Conservation (phyloP, 2,888 invertebrate species). For the Cheilosia pagana region DNA sequence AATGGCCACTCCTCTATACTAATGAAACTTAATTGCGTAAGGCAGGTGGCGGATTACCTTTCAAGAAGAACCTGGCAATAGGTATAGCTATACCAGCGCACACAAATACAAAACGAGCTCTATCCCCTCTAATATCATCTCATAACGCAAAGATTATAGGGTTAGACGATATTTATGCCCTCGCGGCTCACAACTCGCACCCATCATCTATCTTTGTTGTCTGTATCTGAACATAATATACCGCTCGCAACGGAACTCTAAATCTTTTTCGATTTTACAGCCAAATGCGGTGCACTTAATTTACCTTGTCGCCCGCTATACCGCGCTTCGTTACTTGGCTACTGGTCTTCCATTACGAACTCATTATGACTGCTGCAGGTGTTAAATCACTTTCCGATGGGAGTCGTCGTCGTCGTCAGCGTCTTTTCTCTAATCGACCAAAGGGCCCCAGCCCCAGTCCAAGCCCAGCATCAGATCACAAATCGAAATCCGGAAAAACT, state of each 20-base stretch:
- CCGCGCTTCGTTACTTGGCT: slow-evolving; percentile 36
- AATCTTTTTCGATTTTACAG: slow-evolving; percentile 40
- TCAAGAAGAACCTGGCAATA: slow-evolving; percentile 57
- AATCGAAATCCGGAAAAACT: slow-evolving; percentile 74
- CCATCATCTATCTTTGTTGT: slow-evolving; percentile 7
- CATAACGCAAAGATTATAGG: slow-evolving; percentile 55
- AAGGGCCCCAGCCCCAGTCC: too few relatives aligned
- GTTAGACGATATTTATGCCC: slow-evolving; percentile 40
- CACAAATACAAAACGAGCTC: slow-evolving; percentile 10
- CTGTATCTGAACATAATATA: slow-evolving; percentile 6
- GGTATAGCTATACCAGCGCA: slow-evolving; percentile 11
- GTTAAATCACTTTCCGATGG: slow-evolving; percentile 70
- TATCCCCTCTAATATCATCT: slow-evolving; percentile 8
- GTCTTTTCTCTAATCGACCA: slow-evolving; percentile 43
- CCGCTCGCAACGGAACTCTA: background rate
- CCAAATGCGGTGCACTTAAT: slow-evolving; percentile 63
- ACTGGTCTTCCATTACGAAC: slow-evolving; percentile 74
- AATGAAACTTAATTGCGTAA: slow-evolving; percentile 78
- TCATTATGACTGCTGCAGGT: slow-evolving; percentile 75
- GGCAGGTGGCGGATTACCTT: slow-evolving; percentile 77
- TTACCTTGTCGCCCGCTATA: slow-evolving; percentile 69
- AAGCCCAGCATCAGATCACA: slow-evolving; percentile 29
- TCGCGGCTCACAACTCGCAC: background rate
- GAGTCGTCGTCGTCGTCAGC: slow-evolving; percentile 22
- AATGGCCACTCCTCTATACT: slow-evolving; percentile 51